Evolutionary conservation across 2,888 invertebrate species (phyloP).

Genomic region (Spisula subtruncata): DNA sequence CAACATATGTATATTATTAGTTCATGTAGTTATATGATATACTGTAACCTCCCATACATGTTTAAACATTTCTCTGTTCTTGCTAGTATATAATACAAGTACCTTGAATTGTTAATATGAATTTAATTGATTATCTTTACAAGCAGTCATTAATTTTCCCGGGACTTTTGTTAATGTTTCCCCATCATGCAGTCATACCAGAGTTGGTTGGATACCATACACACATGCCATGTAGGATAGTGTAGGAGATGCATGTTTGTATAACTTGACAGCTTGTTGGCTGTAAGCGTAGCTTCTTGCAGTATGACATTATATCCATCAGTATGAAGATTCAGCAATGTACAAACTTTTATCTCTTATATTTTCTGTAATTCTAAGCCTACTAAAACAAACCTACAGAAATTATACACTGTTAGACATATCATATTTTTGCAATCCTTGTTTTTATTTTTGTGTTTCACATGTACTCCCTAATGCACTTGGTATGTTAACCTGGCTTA

Average conservation of each 20-base stretch:
- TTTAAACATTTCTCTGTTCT: too few species aligned
- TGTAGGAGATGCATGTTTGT: neutral
- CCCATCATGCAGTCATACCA: neutral
- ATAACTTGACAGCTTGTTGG: constrained; percentile 1
- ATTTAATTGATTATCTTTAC: too few species aligned
- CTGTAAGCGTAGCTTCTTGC: constrained; percentile 5
- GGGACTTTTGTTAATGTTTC: too few species aligned
- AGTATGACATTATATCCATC: neutral
- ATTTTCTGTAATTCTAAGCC: constrained; percentile 23
- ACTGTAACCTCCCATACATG: too few species aligned
- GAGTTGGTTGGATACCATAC: neutral
- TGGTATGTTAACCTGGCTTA: constrained; percentile 26
- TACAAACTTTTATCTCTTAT: neutral
- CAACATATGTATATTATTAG: too few species aligned
- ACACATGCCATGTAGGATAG: neutral
- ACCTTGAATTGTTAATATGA: too few species aligned
- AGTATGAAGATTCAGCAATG: neutral
- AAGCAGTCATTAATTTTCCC: too few species aligned
- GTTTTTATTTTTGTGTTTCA: constrained; percentile 20
- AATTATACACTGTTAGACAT: neutral
- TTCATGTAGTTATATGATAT: too few species aligned
- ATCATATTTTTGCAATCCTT: constrained; percentile 18
- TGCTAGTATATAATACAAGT: too few species aligned
- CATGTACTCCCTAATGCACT: constrained; percentile 15
- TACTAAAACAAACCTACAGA: neutral